These are phyloP conservation scores for Athetis lepigone DNA, from an alignment of 2,888 invertebrate genomes.

Conservation along the genomic window DNA sequence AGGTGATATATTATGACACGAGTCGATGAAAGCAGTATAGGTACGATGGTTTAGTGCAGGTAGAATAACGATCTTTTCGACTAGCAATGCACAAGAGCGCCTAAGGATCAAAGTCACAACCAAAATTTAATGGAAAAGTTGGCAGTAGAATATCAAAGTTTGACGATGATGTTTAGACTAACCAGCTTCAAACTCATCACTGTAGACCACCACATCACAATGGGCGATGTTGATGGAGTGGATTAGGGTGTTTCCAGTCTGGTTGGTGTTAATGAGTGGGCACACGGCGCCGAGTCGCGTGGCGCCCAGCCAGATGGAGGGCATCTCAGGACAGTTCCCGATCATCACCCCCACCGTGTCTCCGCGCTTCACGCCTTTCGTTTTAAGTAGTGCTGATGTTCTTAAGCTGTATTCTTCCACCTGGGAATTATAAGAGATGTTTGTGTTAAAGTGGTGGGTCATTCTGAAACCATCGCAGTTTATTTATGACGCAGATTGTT, in stretches of 20 bases:
- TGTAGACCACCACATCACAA: slow-evolving; percentile 96
- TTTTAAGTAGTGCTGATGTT: slow-evolving; percentile 94
- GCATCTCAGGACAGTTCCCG: slow-evolving; percentile 98
- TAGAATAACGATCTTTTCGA: no score
- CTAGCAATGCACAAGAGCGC: no score
- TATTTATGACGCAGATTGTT: no score
- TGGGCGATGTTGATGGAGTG: slow-evolving; percentile 98
- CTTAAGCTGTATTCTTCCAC: slow-evolving; percentile 96
- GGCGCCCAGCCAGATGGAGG: slow-evolving; percentile 97
- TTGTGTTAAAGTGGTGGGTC: background rate
- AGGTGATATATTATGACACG: no score
- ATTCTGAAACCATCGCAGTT: background rate
- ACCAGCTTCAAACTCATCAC: slow-evolving; percentile 93
- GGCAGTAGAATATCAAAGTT: no score
- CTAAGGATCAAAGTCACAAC: no score
- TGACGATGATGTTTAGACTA: slow-evolving; percentile 37
- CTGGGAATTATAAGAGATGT: slow-evolving; percentile 80
- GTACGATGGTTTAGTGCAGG: no score
- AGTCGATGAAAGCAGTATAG: no score
- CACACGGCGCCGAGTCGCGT: slow-evolving; percentile 96
- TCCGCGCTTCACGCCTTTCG: slow-evolving; percentile 95
- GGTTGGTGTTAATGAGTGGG: slow-evolving; percentile 98
- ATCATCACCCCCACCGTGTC: slow-evolving; percentile 97
- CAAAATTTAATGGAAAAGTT: no score
- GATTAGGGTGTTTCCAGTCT: slow-evolving; percentile 94